These are phyloP conservation scores for Sinonovacula constricta DNA, from an alignment of 1,140 invertebrate genomes.

Conservation along the genomic window DNA sequence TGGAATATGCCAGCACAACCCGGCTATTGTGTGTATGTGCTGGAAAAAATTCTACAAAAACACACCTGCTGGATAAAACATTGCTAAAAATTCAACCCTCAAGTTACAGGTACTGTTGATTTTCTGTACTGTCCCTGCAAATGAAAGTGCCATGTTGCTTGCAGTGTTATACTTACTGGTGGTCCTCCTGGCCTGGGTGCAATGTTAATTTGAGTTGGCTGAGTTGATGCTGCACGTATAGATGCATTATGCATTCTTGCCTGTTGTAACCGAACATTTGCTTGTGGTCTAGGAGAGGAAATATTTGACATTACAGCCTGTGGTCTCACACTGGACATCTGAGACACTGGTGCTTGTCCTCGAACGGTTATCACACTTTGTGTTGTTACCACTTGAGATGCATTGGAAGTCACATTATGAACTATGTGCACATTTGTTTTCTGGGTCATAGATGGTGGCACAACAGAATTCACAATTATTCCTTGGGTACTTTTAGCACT, in stretches of 20 bases:
- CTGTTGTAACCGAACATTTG: slow-evolving; percentile 48
- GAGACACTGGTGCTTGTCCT: slow-evolving; percentile 34
- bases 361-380: slow-evolving; percentile 46
- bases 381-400: slow-evolving; percentile 36
- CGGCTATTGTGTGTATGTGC: too few species aligned
- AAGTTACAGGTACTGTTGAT: too few species aligned
- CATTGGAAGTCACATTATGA: slow-evolving; percentile 45
- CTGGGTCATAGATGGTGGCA: slow-evolving; percentile 40
- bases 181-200: slow-evolving; percentile 45
- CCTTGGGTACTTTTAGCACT: slow-evolving; percentile 27
- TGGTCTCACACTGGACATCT: slow-evolving; percentile 45
- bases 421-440: slow-evolving; percentile 53
- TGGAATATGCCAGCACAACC: too few species aligned
- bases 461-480: slow-evolving; percentile 36
- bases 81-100: too few species aligned
- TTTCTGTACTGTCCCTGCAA: too few species aligned
- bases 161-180: slow-evolving; percentile 43
- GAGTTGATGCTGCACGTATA: slow-evolving; percentile 44
- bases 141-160: too few species aligned
- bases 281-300: slow-evolving; percentile 43
- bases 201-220: slow-evolving; percentile 46
- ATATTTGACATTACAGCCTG: slow-evolving; percentile 47
- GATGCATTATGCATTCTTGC: slow-evolving; percentile 46
- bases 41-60: too few species aligned
- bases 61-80: too few species aligned